These are phyloP conservation scores for Calliphora vomitoria DNA, from an alignment of 2,888 invertebrate genomes.

Conservation along the genomic window DNA sequence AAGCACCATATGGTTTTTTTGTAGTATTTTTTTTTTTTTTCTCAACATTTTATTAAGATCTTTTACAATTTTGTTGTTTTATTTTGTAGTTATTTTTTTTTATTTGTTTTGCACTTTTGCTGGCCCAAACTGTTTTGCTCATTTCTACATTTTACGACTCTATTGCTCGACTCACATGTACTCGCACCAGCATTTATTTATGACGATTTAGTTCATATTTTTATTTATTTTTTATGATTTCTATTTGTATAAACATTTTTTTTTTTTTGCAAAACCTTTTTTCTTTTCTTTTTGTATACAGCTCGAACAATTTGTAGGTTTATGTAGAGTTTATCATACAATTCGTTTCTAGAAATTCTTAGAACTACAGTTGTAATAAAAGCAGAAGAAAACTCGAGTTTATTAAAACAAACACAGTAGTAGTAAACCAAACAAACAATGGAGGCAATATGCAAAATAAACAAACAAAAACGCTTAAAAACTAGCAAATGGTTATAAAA, in stretches of 20 bases:
- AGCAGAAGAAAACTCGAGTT: constrained; percentile 30
- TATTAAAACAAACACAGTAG: constrained; percentile 46
- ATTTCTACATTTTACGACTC: constrained; percentile 37
- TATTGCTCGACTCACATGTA: constrained; percentile 50
- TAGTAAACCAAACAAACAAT: constrained; percentile 27
- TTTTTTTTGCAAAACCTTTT: constrained; percentile 48
- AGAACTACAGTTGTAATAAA: constrained; percentile 18
- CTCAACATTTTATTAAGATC: constrained; percentile 20
- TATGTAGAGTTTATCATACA: constrained; percentile 62
- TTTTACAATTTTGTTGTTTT: constrained; percentile 38
- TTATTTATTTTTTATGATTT: constrained; percentile 60
- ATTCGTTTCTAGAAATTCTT: constrained; percentile 11
- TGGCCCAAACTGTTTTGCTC: constrained; percentile 51
- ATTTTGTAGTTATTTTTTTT: constrained; percentile 32
- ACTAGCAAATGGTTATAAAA: constrained; percentile 14
- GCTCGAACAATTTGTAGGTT: constrained; percentile 68
- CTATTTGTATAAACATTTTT: constrained; percentile 39
- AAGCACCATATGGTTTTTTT: constrained; percentile 28
- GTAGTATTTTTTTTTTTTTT: neutral
- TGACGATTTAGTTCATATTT: constrained; percentile 64
- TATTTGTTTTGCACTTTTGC: constrained; percentile 45
- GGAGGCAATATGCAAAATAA: constrained; percentile 45
- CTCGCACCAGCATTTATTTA: constrained; percentile 10
- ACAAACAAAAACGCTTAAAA: constrained; percentile 23
- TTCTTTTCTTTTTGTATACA: constrained; percentile 1